Evolutionary conservation across 2,888 invertebrate genomes (phyloP), one percentile per base, ranked within the genome.

Genomic region (Monoplex corrugatus): DNA sequence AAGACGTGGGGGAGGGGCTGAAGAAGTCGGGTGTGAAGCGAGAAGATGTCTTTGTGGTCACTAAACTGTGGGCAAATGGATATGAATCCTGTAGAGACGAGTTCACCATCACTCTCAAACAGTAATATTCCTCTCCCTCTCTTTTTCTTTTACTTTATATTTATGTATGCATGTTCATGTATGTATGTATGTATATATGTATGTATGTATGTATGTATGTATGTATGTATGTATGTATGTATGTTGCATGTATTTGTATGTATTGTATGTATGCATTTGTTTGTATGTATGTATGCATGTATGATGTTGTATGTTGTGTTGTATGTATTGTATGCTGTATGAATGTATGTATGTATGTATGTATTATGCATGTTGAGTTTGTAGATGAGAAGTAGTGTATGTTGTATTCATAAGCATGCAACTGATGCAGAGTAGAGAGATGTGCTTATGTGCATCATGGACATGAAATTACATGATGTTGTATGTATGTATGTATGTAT

Each of bases 1-100:
- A 50, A 8, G 91, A 92, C n/a, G 91, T 92, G 16, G 93, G 93
- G 0, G 85, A 75, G 57, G 93, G 89, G n/a, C 87, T 93, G 23
- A 90, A 89, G 68, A 87, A 89, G 43, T 89, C 90, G 28, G 92
- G 91, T 19, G 63, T 93, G 23, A 89, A 89, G 28, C 84, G 94
- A 45, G 91, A 92, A 43, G 91, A 94, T 45, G 43, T 94, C 28
- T 94, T 94, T 89, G 85, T 94, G 43, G 91, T 92, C 19, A 92
- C 93, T 6, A 94, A 94, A 89, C 72, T 94, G 10, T 93, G 92
- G 92, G 82, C 13, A 6, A 92, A 93, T 90, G 93, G 93, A 13
- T 90, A 90, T 40, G 89, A 90, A 8, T 68, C 89, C 45, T 92
- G 92, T 72, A 88, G 87, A 68, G 68, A 90, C 68, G 87, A 92